These are phyloP conservation scores for Uloborus plumipes DNA, from an alignment of 2,888 invertebrate genomes.

Conservation along the genomic window DNA sequence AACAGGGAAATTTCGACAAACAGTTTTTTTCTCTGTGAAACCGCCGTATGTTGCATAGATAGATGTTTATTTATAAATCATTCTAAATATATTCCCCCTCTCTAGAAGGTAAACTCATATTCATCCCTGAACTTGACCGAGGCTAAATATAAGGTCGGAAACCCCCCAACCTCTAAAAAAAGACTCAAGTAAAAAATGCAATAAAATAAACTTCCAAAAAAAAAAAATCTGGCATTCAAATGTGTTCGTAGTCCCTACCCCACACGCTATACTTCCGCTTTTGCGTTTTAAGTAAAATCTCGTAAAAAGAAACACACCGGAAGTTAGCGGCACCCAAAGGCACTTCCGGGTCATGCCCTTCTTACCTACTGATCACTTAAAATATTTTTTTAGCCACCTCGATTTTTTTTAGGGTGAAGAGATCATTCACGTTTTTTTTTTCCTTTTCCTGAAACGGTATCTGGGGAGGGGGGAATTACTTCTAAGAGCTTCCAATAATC, in stretches of 20 bases:
- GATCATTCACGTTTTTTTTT: not conserved
- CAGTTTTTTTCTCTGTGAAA: too few species aligned
- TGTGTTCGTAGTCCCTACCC: conserved; percentile 15
- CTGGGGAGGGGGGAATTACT: not conserved
- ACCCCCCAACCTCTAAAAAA: conserved; percentile 31
- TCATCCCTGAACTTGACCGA: conserved; percentile 62
- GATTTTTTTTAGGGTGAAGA: conserved; percentile 1
- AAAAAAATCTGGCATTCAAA: conserved; percentile 5
- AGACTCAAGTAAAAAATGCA: conserved; percentile 7
- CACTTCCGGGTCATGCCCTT: conserved; percentile 59
- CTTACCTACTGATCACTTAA: conserved; percentile 53
- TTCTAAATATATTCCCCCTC: too few species aligned
- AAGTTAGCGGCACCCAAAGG: conserved; percentile 46
- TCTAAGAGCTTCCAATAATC: not conserved
- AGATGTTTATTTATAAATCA: too few species aligned
- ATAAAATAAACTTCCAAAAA: conserved; percentile 15
- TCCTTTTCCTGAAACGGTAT: not conserved
- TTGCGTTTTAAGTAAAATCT: conserved; percentile 17
- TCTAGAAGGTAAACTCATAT: not conserved
- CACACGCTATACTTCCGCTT: conserved; percentile 49
- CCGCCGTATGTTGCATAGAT: too few species aligned
- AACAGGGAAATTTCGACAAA: too few species aligned
- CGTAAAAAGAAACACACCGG: conserved; percentile 17
- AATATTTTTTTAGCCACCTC: conserved; percentile 18
- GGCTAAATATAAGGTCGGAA: conserved; percentile 51